Conservation (phyloP, 2,888 invertebrate genomes). For the Panorpa germanica region DNA sequence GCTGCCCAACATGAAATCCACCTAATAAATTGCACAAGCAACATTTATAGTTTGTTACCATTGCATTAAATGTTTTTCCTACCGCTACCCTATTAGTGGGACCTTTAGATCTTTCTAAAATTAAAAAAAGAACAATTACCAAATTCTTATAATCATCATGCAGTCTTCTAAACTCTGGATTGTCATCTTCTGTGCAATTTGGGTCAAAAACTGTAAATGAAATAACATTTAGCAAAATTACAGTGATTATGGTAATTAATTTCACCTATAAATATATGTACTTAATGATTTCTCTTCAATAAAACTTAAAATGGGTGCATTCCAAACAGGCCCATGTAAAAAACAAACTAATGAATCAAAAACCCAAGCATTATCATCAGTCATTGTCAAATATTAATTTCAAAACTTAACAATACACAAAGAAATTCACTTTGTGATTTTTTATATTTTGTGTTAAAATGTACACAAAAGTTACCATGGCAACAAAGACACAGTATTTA, state of each 20-base stretch:
- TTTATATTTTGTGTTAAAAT: too few species aligned
- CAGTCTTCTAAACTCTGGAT: constrained; percentile 54
- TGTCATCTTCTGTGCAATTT: constrained; percentile 40
- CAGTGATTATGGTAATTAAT: constrained; percentile 6
- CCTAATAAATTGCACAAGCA: constrained; percentile 28
- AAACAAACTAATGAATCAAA: constrained; percentile 84
- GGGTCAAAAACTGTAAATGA: constrained; percentile 63
- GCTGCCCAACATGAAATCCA: constrained; percentile 77
- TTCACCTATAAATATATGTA: constrained; percentile 26
- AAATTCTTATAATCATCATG: constrained; percentile 78
- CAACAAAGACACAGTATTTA: too few species aligned
- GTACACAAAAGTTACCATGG: too few species aligned
- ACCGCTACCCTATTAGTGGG: not conserved
- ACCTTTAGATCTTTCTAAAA: constrained; percentile 8
- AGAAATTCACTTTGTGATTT: too few species aligned
- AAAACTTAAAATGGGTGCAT: constrained; percentile 74
- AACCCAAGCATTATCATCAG: constrained; percentile 65
- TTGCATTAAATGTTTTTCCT: constrained; percentile 1
- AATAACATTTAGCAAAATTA: constrained; percentile 8
- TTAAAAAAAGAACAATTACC: constrained; percentile 26
- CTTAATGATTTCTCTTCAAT: constrained; percentile 85
- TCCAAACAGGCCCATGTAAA: constrained; percentile 84
- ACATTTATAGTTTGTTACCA: not conserved
- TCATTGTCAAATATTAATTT: too few species aligned
- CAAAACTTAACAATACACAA: too few species aligned